Evolutionary conservation across 2,888 invertebrate species (phyloP).

Genomic region (Hydrotaea diabolus): DNA sequence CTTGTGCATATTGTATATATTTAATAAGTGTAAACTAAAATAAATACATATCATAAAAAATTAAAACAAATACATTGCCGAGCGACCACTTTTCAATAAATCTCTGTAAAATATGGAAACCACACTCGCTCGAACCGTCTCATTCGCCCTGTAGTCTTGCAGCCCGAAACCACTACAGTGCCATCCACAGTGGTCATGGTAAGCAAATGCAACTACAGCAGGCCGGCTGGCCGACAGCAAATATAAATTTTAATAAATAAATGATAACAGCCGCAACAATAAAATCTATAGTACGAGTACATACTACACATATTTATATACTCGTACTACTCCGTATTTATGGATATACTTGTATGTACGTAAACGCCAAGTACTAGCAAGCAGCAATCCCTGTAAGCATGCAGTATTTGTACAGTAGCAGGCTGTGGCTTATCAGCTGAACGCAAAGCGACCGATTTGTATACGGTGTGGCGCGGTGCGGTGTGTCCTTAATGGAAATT

Average conservation of each 20-base stretch:
- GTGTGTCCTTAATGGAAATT: neutral
- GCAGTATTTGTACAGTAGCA: no score
- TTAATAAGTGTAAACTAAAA: constrained; percentile 17
- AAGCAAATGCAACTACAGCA: constrained; percentile 12
- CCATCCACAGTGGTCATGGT: constrained; percentile 15
- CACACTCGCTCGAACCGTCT: neutral
- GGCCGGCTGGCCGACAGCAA: neutral
- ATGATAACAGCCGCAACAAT: constrained; percentile 18
- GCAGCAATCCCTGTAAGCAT: neutral
- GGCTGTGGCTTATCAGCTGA: constrained; percentile 30
- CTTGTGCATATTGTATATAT: constrained; percentile 4
- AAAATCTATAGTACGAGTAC: neutral
- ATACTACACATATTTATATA: no score
- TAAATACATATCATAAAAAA: constrained; percentile 34
- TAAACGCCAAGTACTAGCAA: neutral
- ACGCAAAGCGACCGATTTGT: constrained; percentile 28
- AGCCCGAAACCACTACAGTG: neutral
- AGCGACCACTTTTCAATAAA: constrained; percentile 31
- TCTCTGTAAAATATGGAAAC: constrained; percentile 32
- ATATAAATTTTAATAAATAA: constrained; percentile 31
- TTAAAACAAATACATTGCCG: constrained; percentile 7
- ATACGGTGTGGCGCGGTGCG: neutral
- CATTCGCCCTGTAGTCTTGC: neutral
- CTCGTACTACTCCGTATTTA: no score
- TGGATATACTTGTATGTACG: no score